phyloP scores from a whole-genome alignment of 2,797 vertebrate genomes.

The Graptemys geographica region DNA sequence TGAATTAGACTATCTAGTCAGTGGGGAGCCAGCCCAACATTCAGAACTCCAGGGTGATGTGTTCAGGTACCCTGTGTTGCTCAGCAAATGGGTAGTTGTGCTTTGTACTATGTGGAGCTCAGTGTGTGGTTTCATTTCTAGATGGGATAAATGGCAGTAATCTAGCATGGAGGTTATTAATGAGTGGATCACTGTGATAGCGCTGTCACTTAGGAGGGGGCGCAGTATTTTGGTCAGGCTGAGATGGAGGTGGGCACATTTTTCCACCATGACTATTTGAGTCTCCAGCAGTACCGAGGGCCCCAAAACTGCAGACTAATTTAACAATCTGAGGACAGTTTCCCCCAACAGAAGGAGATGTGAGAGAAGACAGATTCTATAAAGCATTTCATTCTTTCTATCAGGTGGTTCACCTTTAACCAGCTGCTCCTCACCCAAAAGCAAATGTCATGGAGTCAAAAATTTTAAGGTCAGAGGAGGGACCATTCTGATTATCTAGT shows the following conservation, averaged over 20 bases:
- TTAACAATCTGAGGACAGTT: background rate
- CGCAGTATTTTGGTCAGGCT: fast-evolving
- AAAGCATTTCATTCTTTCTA: background rate
- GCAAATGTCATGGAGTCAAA: background rate
- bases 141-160: background rate
- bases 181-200: fast-evolving
- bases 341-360: background rate
- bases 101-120: background rate
- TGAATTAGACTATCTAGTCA: background rate
- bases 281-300: background rate
- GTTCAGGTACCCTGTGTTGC: background rate
- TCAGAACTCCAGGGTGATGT: fast-evolving
- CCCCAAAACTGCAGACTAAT: background rate
- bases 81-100: background rate
- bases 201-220: background rate
- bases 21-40: background rate
- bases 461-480: conserved; percentile 8
- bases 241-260: fast-evolving
- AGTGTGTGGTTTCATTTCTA: background rate
- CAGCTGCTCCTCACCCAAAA: background rate
- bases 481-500: background rate
- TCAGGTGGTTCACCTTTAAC: conserved; percentile 20
- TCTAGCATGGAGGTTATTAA: background rate
- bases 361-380: background rate
- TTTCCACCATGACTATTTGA: background rate